Evolutionary conservation across 2,797 vertebrate species (phyloP), one percentile per base, ranked within the genome.

Genomic region (Pipistrellus pygmaeus): DNA sequence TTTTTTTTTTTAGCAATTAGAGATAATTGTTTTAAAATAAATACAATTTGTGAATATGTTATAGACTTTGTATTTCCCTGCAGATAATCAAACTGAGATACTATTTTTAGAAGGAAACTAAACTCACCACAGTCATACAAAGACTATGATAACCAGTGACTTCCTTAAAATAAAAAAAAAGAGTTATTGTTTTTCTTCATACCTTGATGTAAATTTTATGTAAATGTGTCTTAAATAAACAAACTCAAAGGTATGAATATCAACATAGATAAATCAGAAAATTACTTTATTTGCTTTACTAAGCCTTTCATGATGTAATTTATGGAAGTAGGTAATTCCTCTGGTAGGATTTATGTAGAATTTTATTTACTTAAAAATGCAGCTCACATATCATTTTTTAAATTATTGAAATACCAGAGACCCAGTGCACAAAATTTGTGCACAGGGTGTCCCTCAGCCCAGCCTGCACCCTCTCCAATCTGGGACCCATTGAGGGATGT

Each of bases 331-430:
- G 23, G 48, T 86, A 55, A 72, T 82, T 77, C 30, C 75, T 62
- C 14, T 85, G 8, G 15, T 66, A 78, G 13, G 75, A 90, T 94
- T 93, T 18, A 71, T 72, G 25, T 78, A 71, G 64, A 90, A 85
- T 85, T 94, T 77, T 15, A 82, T 80, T 86, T 69, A 60, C 90
- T 93, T 91, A n/a, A 85, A 97, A 88, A 91, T 86, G 35, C 20
- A 62, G 48, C 20, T 72, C 48, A 51, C 8, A 53, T 88, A 64
- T 69, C 8, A 72, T 46, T 85, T 66, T 64, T 35, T 77, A 35
- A 77, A 77, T 77, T 35, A 53, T 55, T 77, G n/a, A 77, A 77
- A 35, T 77, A 11, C 9, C 4, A 44, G 10, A 44, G 44, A 4
- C 44, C 44, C 44, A 44, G 44, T 44, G 44, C 44, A 44, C 10